Base-by-base conservation (phyloP, 2,888 invertebrate genomes). In the Acleris sparsana region DNA sequence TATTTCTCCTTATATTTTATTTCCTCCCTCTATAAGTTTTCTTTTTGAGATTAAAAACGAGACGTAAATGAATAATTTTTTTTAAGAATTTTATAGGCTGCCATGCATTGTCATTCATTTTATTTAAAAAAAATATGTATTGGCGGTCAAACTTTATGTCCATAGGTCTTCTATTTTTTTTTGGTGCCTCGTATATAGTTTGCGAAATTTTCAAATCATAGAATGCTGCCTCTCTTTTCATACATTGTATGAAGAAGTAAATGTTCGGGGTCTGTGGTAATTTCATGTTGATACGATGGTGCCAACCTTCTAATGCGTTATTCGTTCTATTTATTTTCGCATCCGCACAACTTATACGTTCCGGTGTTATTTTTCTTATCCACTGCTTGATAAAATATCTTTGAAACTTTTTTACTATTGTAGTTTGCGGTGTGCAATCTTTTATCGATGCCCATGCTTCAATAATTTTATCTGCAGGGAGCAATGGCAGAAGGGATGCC, bases 201-300 rank as follows among this genome's bases (percentile, higher is more conserved):
- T 55, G 43, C 39, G 55, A 43, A 16, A 55, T 55, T 55, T 55
- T 55, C 43, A 55, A 18, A 20, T 55, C 55, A 18, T 55, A 43
- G 18, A 18, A 55, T 39, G 43, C 43, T 55, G 55, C 55, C 43
- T 55, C 55, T 11, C 39, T 55, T 55, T 55, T 55, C 55, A 55
- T 43, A 55, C 55, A 55, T 43, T 55, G 55, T 55, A 55, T 55
- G 17, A 43, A 55, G 43, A 55, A 55, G 55, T 43, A 55, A 55
- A 55, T 55, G 55, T 55, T 55, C 33, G 55, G 52, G 55, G 43
- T 55, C 20, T 55, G 43, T 55, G 55, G 43, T 13, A 20, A 55
- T 55, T 55, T 55, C 39, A 55, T 39, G 13, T 55, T 55, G 18
- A 55, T 55, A 43, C 43, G 43, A 43, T 43, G 43, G 16, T 43